Percentiles rank a stretch among this genome's conserved stretches.
phyloP scores from a whole-genome alignment of 2,113 vertebrate genomes.

The Nibea coibor region DNA sequence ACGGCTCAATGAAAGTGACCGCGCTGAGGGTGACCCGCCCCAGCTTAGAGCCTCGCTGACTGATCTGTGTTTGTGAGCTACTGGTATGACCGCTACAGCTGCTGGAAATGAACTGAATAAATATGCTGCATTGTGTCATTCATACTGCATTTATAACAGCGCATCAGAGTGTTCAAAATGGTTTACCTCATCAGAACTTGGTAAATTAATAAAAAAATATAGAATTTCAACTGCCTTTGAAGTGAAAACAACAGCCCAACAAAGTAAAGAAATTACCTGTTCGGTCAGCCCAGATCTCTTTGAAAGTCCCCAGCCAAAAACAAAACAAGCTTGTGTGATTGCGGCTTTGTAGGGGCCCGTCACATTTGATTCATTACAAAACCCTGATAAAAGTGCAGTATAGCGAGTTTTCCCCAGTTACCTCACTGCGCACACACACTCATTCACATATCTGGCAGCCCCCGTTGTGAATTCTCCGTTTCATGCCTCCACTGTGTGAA shows the following conservation, averaged over 20 bases:
- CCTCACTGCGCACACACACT: conserved; percentile 57
- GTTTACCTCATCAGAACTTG: not conserved
- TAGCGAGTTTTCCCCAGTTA: conserved; percentile 54
- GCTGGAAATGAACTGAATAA: not conserved
- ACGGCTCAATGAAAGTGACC: conserved; percentile 70
- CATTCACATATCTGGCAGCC: conserved; percentile 39
- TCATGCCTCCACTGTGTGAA: conserved; percentile 42
- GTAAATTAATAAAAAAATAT: not conserved
- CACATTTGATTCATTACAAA: conserved; percentile 63
- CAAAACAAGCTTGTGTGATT: conserved; percentile 4
- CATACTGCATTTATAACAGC: not conserved
- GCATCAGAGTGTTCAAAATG: not conserved
- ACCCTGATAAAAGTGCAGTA: conserved; percentile 48
- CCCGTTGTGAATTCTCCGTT: conserved; percentile 46
- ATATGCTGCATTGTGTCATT: no score
- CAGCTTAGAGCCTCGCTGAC: conserved; percentile 62
- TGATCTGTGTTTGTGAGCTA: conserved; percentile 64
- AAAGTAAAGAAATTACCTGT: conserved; percentile 7
- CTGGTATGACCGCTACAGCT: conserved; percentile 33
- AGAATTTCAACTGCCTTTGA: not conserved
- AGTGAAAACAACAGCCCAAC: not conserved
- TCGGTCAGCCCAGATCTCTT: not conserved
- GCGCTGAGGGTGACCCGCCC: conserved; percentile 51
- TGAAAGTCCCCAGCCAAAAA: not conserved
- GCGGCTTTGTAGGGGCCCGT: conserved; percentile 19